These are phyloP conservation scores for Huso huso DNA, from an alignment of 2,797 vertebrate genomes.

Conservation along the genomic window DNA sequence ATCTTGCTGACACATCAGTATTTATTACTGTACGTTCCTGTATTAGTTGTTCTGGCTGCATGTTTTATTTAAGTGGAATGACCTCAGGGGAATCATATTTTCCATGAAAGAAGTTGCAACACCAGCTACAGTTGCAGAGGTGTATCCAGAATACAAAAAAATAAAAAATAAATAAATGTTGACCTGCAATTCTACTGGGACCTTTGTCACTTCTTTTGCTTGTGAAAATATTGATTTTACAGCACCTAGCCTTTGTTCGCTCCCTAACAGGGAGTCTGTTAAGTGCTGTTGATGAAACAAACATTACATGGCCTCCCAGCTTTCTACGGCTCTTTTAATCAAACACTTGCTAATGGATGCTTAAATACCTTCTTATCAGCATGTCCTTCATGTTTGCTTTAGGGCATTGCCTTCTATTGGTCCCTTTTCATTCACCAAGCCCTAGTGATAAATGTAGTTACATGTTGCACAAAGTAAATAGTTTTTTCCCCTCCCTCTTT, in stretches of 20 bases:
- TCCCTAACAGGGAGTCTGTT: conserved; percentile 55
- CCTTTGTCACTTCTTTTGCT: conserved; percentile 20
- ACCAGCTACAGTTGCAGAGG: too few relatives aligned
- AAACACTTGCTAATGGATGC: conserved; percentile 48
- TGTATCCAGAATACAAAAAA: too few relatives aligned
- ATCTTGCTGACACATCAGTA: too few relatives aligned
- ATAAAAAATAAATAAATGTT: too few relatives aligned
- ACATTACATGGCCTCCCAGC: conserved; percentile 48
- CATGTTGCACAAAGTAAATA: conserved; percentile 22
- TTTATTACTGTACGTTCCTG: too few relatives aligned
- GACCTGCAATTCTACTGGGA: too few relatives aligned
- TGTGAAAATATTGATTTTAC: conserved; percentile 68
- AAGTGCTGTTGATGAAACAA: conserved; percentile 55
- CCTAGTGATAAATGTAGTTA: conserved; percentile 28
- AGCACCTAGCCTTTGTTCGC: conserved; percentile 40
- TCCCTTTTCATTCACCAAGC: conserved; percentile 29
- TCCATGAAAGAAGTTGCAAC: too few relatives aligned
- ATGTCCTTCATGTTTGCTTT: conserved; percentile 51
- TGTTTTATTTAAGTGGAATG: too few relatives aligned
- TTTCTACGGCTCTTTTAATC: conserved; percentile 41
- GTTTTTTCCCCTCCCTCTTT: conserved; percentile 21
- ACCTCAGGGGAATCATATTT: too few relatives aligned
- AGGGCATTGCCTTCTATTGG: conserved; percentile 35
- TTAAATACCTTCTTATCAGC: conserved; percentile 49
- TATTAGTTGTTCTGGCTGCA: too few relatives aligned